Base-by-base conservation (phyloP, 1,140 invertebrate species). In the Glossosoma conforme region DNA sequence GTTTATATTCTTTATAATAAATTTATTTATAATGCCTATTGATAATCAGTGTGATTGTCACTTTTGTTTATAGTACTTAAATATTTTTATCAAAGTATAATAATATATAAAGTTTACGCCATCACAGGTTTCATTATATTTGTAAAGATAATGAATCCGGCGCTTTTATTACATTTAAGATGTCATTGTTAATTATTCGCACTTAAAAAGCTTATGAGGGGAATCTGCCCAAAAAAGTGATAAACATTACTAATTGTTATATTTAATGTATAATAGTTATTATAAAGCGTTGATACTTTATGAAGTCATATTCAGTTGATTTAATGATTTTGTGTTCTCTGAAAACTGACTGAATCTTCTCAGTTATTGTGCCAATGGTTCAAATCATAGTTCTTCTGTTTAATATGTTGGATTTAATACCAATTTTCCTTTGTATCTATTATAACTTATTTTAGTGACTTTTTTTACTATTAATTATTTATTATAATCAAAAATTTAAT, bases 191-290 rank as follows among this genome's bases (percentile, higher is more conserved):
- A 45, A 36, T 33, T 36, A 52, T n/a, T 28, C 35, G 30, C 25
- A 49, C 21, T 24, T 43, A 58, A 58, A 35, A 53, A 46, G 56
- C 56, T 58, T 58, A 58, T 58, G 56, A 58, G n/a, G 56, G 56
- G 56, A 50, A 25, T 25, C 44, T 30, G 10, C 48, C 56, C 56
- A 53, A 54, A 46, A 25, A 58, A 58, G 56, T 58, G 56, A 58
- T 58, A 58, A 51, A 52, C 46, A 54, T 50, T 44, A 54, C 42
- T 44, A 41, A 37, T 54, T 58, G 52, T 58, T 58, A 51, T 46
- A 19, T 42, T 32, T 48, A 52, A 45, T 33, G 40, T 52, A 57
- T 48, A 17, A 51, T 50, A 50, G 14, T 41, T 42, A 42, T 54
- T 44, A 40, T 48, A 58, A 48, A 51, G 35, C 52, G 56, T 58